Base-by-base conservation (phyloP, 2,113 vertebrate genomes). In the Cyprinodon variegatus region DNA sequence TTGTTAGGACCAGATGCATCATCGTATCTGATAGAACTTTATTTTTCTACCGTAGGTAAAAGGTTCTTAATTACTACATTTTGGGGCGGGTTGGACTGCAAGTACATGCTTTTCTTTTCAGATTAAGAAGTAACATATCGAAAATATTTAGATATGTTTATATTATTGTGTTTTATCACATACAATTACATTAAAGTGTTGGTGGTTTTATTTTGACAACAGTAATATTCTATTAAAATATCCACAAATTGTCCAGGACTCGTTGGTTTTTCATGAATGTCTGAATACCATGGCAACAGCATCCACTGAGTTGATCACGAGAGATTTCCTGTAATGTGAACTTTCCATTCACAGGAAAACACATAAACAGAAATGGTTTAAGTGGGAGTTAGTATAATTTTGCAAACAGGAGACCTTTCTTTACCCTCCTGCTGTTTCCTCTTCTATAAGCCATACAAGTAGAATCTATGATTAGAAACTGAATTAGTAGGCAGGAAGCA, bases 401-500 rank as follows among this genome's bases (percentile, higher is more conserved):
- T 6, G 61, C 29, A 62, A 70, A 82, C 65, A 48, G 67, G 86
- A 69, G 43, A 65, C 50, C 78, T 84, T 83, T 61, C 70, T 65
- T 57, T 14, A 59, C 29, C 68, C 41, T 17, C 79, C 75, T 73
- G 72, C 72, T 53, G 61, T 66, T 74, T 70, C 70, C 64, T 53
- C 14, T 74, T 63, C 59, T 20, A 63, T 3, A 46, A 48, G 75
- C 39, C 61, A 71, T 66, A 73, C 53, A 66, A 20, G 66, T 81
- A 62, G 73, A 65, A 62, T 77, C 61, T 82, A 61, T 65, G 78
- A 50, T 46, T 37, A 75, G 65, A 90, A 84, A 90, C 83, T 86
- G 63, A 88, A 91, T 90, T 89, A 89, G 79, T 76, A n/a, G 45
- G 78, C 65, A 81, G 79, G 53, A 80, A 78, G 86, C 82, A 77